Base-by-base conservation (phyloP, 2,888 invertebrate genomes). In the Argyresthia albistria region DNA sequence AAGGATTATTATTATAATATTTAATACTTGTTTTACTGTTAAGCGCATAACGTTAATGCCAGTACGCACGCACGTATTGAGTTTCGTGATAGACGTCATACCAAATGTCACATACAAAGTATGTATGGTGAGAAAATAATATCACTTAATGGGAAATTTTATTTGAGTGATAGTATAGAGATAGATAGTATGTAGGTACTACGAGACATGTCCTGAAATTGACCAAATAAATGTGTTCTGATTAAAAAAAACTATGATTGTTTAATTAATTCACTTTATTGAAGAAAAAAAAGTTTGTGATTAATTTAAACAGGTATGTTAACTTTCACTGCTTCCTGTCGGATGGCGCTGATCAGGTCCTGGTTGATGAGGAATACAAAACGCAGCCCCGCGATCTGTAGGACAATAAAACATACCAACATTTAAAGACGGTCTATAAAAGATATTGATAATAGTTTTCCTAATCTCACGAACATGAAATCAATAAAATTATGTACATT, bases 311-410 rank as follows among this genome's bases (percentile, higher is more conserved):
- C 76, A 55, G 87, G 86, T 65, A 86, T 79, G 71, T 92, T 93
- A 57, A 94, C 91, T 79, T 95, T 94, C 1, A 94, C 93, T 56
- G 95, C 93, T 82, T 97, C 97, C 74, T 95, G 95, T 53, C 96
- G 91, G 63, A 97, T 96, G 43, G 94, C 93, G 69, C 93, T 93
- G 61, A 97, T 95, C 50, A 98, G 88, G 64, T 97, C 97, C 74
- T 95, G 95, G 80, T 98, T 97, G 55, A 98, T 93, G 58, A 97
- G 90, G 76, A 98, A 98, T 61, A 97, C 95, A 82, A 98, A 98
- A 57, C 96, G 91, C 46, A 98, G 89, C 52, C 96, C 95, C 16
- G 96, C 93, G 65, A 98, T 95, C 94, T 93, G 88, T 16, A n/a
- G n/a, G 55, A 59, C 51, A 50, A 59, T n/a, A 56, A 54, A 55